Percentiles rank a stretch among this genome's conserved stretches.
phyloP scores from a whole-genome alignment of 2,888 invertebrate species.

The Lissocephala sabroskyi region DNA sequence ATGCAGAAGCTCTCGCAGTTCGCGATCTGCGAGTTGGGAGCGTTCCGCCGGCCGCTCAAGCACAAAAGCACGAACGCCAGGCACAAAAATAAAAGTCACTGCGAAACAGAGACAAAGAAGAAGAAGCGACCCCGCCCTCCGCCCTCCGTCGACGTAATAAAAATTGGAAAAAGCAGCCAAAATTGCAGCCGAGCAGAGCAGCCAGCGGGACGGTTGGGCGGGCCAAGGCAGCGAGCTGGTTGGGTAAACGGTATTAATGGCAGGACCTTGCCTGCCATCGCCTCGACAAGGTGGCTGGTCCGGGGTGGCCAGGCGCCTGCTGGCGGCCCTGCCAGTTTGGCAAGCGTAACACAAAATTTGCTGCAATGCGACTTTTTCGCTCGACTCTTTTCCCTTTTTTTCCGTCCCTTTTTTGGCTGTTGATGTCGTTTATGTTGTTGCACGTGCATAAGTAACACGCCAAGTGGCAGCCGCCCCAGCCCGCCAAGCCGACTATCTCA shows the following conservation, averaged over 20 bases:
- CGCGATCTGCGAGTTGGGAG: no score
- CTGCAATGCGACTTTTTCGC: conserved; percentile 63
- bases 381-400: conserved; percentile 2
- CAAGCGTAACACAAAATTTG: conserved; percentile 62
- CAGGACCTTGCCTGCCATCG: neutral
- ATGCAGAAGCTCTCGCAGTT: no score
- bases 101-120: neutral
- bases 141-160: neutral
- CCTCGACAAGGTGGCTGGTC: neutral
- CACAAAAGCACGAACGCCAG: neutral
- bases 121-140: neutral
- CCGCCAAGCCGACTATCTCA: neutral
- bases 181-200: neutral
- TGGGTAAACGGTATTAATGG: conserved; percentile 61
- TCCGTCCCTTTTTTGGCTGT: conserved; percentile 29
- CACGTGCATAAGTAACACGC: conserved; percentile 34
- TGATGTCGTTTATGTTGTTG: conserved; percentile 37
- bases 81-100: no score
- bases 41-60: no score
- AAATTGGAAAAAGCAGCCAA: no score
- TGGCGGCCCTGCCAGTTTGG: conserved; percentile 54
- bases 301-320: neutral
- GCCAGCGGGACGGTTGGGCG: conserved; percentile 1
- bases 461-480: no score
- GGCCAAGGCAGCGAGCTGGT: conserved; percentile 27